Conservation (phyloP, 2,113 vertebrate species). For the Ploceus nigricollis region DNA sequence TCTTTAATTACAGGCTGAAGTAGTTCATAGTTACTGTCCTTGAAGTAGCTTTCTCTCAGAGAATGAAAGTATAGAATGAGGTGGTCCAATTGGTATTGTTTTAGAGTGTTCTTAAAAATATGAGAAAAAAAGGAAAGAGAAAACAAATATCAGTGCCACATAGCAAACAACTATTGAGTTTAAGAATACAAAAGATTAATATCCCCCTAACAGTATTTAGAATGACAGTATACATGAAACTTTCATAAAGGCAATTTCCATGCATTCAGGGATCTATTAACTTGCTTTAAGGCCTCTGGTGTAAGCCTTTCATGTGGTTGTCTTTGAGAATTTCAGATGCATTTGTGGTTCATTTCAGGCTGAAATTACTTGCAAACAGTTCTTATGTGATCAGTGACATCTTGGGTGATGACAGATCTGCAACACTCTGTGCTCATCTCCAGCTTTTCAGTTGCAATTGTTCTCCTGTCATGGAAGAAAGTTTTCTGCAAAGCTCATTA, state of each 20-base stretch:
- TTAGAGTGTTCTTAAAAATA: neutral
- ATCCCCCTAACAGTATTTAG: neutral
- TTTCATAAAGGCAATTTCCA: neutral
- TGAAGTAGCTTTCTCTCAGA: neutral
- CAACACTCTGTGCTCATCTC: neutral
- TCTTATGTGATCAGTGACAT: neutral
- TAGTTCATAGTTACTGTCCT: neutral
- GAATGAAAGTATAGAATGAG: neutral
- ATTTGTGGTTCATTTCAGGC: neutral
- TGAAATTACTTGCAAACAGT: neutral
- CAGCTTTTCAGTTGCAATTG: neutral
- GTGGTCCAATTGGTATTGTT: neutral
- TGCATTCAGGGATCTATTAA: neutral
- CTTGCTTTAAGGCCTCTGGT: conserved; percentile 5
- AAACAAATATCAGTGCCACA: neutral
- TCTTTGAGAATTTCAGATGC: conserved; percentile 3
- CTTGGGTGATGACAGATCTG: neutral
- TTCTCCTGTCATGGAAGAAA: neutral
- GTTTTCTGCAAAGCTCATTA: neutral
- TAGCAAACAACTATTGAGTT: neutral
- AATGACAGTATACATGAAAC: neutral
- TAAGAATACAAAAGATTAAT: neutral
- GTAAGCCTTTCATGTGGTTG: neutral
- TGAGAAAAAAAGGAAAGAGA: neutral
- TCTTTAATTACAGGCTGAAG: neutral